These are phyloP conservation scores for Lates calcarifer DNA, from an alignment of 2,113 vertebrate genomes.

Conservation along the genomic window DNA sequence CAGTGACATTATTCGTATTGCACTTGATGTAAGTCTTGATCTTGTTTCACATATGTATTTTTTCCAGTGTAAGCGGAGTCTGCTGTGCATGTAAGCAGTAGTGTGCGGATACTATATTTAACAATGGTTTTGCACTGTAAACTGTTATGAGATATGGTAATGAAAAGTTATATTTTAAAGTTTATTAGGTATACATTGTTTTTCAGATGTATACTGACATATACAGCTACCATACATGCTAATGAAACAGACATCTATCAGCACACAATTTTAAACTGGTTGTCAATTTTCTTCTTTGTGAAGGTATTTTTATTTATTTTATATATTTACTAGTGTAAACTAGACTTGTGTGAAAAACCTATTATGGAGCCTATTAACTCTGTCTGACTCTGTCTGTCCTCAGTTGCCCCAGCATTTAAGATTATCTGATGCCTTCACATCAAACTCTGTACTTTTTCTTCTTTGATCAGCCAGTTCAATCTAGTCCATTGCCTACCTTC, in stretches of 20 bases:
- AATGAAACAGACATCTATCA: not conserved
- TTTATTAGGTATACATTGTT: not conserved
- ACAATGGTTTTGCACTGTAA: not conserved
- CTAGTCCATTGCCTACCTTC: not conserved
- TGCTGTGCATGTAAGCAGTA: not conserved
- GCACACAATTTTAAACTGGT: not conserved
- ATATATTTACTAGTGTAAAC: not conserved
- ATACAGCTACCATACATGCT: not conserved
- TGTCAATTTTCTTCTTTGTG: not conserved
- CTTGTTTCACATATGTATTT: not conserved
- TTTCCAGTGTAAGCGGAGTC: not conserved
- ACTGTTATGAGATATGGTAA: not conserved
- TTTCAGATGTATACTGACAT: not conserved
- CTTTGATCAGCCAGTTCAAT: not conserved
- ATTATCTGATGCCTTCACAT: not conserved
- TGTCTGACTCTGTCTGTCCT: not conserved
- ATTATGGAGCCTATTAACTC: not conserved
- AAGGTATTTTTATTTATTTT: not conserved
- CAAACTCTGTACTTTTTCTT: not conserved
- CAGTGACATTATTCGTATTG: conserved; percentile 91
- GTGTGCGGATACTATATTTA: not conserved
- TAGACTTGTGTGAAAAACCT: not conserved
- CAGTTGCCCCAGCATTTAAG: too few relatives aligned
- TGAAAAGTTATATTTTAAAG: not conserved
- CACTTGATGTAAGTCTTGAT: conserved; percentile 93